Evolutionary conservation across 2,797 vertebrate genomes (phyloP).

Genomic region (Pseudotriccus pelzelni): DNA sequence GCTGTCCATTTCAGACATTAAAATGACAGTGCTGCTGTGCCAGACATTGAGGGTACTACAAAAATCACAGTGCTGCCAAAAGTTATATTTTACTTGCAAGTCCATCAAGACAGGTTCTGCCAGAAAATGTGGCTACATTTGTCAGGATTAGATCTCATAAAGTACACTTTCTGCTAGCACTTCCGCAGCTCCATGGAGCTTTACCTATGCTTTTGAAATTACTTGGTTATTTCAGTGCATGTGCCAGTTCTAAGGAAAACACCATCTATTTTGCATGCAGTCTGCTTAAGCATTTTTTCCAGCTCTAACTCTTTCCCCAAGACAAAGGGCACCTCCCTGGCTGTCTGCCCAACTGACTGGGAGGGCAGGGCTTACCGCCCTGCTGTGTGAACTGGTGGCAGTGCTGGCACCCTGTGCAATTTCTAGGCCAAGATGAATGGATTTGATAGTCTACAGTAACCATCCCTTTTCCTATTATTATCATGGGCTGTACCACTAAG

Average conservation of each 20-base stretch:
- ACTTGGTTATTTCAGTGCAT: neutral
- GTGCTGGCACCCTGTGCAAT: neutral
- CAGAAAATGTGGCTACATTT: neutral
- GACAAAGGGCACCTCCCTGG: slow-evolving; percentile 59
- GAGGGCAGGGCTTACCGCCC: slow-evolving; percentile 32
- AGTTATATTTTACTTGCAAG: neutral
- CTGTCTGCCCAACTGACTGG: slow-evolving; percentile 42
- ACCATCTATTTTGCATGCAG: neutral
- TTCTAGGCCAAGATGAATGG: neutral
- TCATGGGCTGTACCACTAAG: neutral
- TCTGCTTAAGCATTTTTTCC: slow-evolving; percentile 31
- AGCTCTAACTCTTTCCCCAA: slow-evolving; percentile 20
- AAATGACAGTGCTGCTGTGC: neutral
- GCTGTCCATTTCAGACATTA: neutral
- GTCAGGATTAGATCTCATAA: neutral
- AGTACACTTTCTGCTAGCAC: neutral
- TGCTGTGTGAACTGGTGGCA: slow-evolving; percentile 21
- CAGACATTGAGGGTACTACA: fast-evolving
- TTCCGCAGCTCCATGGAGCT: neutral
- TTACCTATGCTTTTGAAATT: neutral
- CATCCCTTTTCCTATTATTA: slow-evolving; percentile 38
- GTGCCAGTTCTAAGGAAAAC: neutral
- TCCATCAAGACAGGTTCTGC: neutral
- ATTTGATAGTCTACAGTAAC: slow-evolving; percentile 15
- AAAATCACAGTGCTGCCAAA: neutral